These are phyloP conservation scores for Nyctibius grandis DNA, from an alignment of 2,797 vertebrate species.

Conservation along the genomic window DNA sequence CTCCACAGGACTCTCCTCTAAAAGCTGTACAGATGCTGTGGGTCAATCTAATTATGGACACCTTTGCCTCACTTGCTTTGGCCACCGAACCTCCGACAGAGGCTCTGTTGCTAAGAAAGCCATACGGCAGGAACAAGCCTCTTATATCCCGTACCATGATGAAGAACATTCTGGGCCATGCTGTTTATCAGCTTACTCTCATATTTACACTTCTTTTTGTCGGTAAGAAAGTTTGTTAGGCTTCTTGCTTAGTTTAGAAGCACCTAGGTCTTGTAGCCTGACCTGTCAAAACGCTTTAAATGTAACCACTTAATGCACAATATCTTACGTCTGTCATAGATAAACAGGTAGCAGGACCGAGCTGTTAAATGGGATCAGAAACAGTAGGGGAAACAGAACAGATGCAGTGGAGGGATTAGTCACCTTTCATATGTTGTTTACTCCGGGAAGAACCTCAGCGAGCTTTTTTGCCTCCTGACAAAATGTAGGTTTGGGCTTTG, in stretches of 20 bases:
- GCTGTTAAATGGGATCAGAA: not conserved
- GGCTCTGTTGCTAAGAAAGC: conserved; percentile 87
- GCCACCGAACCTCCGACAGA: conserved; percentile 95
- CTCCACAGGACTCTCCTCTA: conserved; percentile 83
- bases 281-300: rapidly evolving
- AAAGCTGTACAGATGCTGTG: conserved; percentile 99
- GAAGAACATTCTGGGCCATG: conserved; percentile 97
- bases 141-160: conserved; percentile 99
- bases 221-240: conserved; percentile 72
- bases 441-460: not conserved
- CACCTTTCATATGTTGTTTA: not conserved
- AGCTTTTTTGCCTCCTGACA: not conserved
- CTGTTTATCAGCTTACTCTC: conserved; percentile 91
- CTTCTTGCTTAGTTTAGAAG: not conserved
- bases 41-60: conserved; percentile 99
- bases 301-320: rapidly evolving
- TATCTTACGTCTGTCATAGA: rapidly evolving
- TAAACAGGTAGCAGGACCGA: not conserved
- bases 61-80: conserved; percentile 94
- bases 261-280: no score
- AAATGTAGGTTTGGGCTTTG: not conserved
- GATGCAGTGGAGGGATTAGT: not conserved
- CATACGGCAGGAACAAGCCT: conserved; percentile 95
- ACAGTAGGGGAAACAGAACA: not conserved
- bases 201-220: conserved; percentile 95